phyloP scores from a whole-genome alignment of 2,113 vertebrate species.

The Rhagologus leucostigma region DNA sequence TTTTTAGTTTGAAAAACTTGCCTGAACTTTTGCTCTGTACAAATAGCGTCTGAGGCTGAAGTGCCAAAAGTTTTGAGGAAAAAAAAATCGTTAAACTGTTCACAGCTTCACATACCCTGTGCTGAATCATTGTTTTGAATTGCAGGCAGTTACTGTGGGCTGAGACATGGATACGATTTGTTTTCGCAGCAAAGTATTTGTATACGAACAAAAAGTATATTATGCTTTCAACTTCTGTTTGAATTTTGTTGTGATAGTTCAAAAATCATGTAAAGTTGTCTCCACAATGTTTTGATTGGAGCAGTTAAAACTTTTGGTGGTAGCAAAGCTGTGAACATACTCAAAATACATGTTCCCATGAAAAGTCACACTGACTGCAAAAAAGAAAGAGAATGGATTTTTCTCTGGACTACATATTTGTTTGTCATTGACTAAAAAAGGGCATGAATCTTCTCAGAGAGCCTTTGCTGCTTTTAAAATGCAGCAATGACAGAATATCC shows the following conservation, averaged over 20 bases:
- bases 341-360: background rate
- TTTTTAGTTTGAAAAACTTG: background rate
- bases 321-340: background rate
- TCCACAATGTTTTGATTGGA: background rate
- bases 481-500: background rate
- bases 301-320: background rate
- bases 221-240: background rate
- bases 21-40: constrained; percentile 21
- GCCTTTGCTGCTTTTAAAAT: background rate
- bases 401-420: background rate
- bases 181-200: background rate
- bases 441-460: background rate
- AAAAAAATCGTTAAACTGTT: constrained; percentile 21
- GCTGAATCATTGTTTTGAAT: constrained; percentile 53
- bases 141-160: background rate
- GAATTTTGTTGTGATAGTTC: background rate
- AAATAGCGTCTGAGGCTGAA: background rate
- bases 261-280: background rate
- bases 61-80: constrained; percentile 12
- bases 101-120: background rate
- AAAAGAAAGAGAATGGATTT: constrained; percentile 1
- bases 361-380: background rate
- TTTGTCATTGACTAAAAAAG: constrained; percentile 5
- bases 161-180: background rate
- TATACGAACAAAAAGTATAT: constrained; percentile 13